Conservation (phyloP, 1,140 invertebrate species). For the Amphibalanus amphitrite region DNA sequence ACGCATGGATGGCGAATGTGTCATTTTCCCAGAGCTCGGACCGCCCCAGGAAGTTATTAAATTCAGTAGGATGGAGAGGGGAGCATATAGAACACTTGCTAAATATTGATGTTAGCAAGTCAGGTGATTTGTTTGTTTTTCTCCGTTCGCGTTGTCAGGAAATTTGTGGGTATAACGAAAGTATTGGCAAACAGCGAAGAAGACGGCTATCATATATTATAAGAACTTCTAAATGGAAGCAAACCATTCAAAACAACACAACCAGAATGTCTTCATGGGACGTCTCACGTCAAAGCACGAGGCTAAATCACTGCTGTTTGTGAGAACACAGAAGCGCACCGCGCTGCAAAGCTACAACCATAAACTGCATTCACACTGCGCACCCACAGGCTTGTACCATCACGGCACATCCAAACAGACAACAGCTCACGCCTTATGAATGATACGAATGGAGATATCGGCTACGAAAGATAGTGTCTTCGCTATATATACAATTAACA, state of each 20-base stretch:
- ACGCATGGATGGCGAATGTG: not conserved
- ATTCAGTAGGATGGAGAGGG: too few species aligned
- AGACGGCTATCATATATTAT: not conserved
- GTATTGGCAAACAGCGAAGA: too few species aligned
- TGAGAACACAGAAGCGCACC: too few species aligned
- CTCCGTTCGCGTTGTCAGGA: too few species aligned
- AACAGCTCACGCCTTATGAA: not conserved
- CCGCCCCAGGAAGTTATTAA: too few species aligned
- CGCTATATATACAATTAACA: not conserved
- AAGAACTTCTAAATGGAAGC: not conserved
- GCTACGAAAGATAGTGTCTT: not conserved
- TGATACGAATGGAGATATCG: conserved; percentile 1
- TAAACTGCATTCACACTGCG: not conserved
- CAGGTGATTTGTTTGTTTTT: too few species aligned
- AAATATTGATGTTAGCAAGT: too few species aligned
- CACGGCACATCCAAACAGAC: not conserved
- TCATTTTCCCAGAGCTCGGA: too few species aligned
- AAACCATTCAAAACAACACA: not conserved
- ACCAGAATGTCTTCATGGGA: not conserved
- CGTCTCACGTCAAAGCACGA: not conserved
- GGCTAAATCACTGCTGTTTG: not conserved
- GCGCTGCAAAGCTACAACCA: not conserved
- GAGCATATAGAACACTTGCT: too few species aligned
- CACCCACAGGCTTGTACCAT: not conserved
- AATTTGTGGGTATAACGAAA: too few species aligned